These are phyloP conservation scores for Enteromius radiatus DNA, from an alignment of 2,797 vertebrate species.

Conservation along the genomic window DNA sequence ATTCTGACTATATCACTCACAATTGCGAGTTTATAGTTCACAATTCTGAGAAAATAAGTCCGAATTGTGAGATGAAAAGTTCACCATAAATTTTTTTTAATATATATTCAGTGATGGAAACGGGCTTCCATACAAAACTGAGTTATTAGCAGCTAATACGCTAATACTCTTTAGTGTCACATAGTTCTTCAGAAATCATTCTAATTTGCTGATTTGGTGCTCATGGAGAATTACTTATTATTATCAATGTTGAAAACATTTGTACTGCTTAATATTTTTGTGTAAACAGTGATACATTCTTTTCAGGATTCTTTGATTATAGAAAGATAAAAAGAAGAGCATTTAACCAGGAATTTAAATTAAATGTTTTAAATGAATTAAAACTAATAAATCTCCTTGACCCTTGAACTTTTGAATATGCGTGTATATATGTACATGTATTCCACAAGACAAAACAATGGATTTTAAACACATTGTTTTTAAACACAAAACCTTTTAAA, in stretches of 20 bases:
- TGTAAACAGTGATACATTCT: neutral
- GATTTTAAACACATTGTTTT: neutral
- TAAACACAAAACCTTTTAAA: too few species aligned
- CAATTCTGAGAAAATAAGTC: too few species aligned
- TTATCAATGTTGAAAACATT: neutral
- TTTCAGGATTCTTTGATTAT: neutral
- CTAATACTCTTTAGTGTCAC: neutral
- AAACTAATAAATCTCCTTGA: too few species aligned
- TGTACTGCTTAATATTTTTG: slow-evolving; percentile 4
- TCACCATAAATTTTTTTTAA: too few species aligned
- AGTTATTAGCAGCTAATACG: neutral
- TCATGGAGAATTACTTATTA: neutral
- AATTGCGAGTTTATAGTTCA: too few species aligned
- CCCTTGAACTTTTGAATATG: too few species aligned
- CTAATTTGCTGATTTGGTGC: neutral
- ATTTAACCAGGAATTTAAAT: neutral
- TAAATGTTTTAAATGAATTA: too few species aligned
- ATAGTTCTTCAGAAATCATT: neutral
- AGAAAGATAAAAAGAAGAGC: neutral
- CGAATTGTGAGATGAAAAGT: too few species aligned
- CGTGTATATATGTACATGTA: neutral
- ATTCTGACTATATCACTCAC: too few species aligned
- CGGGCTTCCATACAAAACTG: too few species aligned
- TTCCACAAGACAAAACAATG: neutral
- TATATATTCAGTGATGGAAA: too few species aligned